Evolutionary conservation across 2,797 vertebrate species (phyloP), one percentile per base, ranked within the genome.

Genomic region (Catamblyrhynchus diadema): DNA sequence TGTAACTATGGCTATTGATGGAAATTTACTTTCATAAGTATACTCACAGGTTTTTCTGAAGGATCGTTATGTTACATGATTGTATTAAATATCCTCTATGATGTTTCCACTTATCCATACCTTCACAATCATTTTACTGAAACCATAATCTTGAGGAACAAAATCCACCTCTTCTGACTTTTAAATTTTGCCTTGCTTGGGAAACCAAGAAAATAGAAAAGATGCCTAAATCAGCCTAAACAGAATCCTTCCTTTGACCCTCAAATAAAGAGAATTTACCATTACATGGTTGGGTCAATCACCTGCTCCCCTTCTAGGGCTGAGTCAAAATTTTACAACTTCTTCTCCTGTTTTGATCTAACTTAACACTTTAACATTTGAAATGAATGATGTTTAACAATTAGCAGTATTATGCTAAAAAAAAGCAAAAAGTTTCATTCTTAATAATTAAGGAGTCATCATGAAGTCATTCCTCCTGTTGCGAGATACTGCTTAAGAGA

Each of bases 311-410:
- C 8, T 23, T 70, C 11, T 50, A 60, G 25, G 50, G 22, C 53
- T 69, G 74, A 96, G 28, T 14, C 59, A 65, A 94, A 96, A 94
- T 96, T 51, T 81, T 75, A 82, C 51, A 93, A 41, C 81, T 89
- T 25, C 74, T 80, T 92, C 72, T 78, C 11, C 51, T 81, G 62
- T 21, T 94, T 90, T 75, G 24, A 81, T 82, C 73, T 45, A 17
- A 86, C 44, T 69, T 66, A 88, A 62, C 5, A 32, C 48, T 70
- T 73, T 77, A 67, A 67, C 8, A 51, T 94, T 85, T 75, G 45
- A 87, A 56, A 19, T 65, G 14, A 17, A 11, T 72, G 27, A 37
- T 54, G 39, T 70, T 73, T 47, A 95, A 94, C 65, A 86, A 83
- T 84, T 88, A 95, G 77, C 42, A 88, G 84, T 93, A 91, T 33